Evolutionary conservation across 2,888 invertebrate genomes (phyloP), one percentile per base, ranked within the genome.

Genomic region (Serrognathus titanus): DNA sequence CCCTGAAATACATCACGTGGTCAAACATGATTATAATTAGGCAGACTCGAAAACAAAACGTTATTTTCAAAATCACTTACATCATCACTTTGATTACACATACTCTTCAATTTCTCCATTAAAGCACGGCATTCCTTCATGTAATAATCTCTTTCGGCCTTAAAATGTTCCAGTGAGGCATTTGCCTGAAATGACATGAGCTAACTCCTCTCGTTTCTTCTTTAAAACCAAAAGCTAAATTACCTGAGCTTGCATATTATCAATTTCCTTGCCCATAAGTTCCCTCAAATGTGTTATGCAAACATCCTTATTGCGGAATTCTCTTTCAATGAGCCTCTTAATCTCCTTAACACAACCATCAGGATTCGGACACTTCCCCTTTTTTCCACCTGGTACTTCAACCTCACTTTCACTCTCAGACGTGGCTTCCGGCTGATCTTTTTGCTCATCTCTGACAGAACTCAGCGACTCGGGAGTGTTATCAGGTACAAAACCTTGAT

Each of bases 111-210:
- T 59, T 78, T 74, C 51, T 80, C 79, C 51, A 76, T 71, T 16
- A 79, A 61, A 59, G 74, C 76, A 36, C 75, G 75, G 62, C 78
- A 82, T 64, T 83, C 81, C 16, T 75, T 75, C 71, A 75, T 78
- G 60, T 80, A 82, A 68, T 78, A 79, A 63, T 83, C 81, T 46
- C 80, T 76, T 69, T 83, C 82, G 7, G 73, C 63, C 61, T 75
- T 74, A n/a, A 78, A 54, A 53, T 71, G 71, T 51, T 75, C 74
- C 52, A 79, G 40, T 7, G 58, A 58, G 40, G 46, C 13, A 48
- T 46, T 24, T 20, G 55, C 53, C 53, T 59, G 37, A 31, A 53
- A 58, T 16, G 8, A 31, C 12, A 47, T 35, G 20, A 13, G 11
- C 45, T 50, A 20, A 41, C 6, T 40, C 13, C 13, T 40, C 11